Percentiles rank a stretch among this genome's conserved stretches.
Evolutionary conservation across 1,140 invertebrate genomes (phyloP).

Genomic region (Penaeus indicus): DNA sequence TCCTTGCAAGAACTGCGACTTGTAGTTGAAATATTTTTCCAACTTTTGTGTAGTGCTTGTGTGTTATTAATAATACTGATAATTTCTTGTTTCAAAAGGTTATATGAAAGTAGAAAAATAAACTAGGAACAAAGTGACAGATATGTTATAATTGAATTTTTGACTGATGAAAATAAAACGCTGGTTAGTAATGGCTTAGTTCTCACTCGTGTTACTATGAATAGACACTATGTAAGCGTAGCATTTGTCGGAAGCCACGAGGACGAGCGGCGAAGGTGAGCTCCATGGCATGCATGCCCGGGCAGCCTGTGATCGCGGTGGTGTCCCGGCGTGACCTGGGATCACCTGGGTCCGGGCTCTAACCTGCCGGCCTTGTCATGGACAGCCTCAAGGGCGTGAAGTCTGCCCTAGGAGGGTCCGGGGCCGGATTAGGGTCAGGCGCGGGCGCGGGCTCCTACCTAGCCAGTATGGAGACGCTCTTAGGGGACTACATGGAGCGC

Average conservation of each 20-base stretch:
- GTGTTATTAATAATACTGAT: not conserved
- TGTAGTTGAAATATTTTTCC: too few species aligned
- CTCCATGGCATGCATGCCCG: conserved; percentile 56
- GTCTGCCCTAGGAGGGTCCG: conserved; percentile 60
- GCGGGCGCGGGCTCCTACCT: conserved; percentile 59
- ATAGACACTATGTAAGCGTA: conserved; percentile 40
- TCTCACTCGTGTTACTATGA: not conserved
- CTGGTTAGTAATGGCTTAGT: conserved; percentile 45
- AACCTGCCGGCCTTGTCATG: conserved; percentile 45
- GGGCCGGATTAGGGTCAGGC: conserved; percentile 46
- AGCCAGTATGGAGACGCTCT: conserved; percentile 70
- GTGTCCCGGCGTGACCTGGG: conserved; percentile 55
- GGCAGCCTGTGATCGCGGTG: conserved; percentile 27
- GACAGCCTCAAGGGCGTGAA: conserved; percentile 61
- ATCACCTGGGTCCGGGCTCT: conserved; percentile 48
- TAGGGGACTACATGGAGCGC: conserved; percentile 90
- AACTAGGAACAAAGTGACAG: conserved; percentile 11
- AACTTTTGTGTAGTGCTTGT: not conserved
- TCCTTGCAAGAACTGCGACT: too few species aligned
- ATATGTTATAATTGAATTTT: conserved; percentile 23
- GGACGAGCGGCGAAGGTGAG: conserved; percentile 40
- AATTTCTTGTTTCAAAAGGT: too few species aligned
- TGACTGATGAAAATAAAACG: not conserved
- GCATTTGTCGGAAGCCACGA: not conserved
- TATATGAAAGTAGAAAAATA: conserved; percentile 11